Evolutionary conservation across 1,140 invertebrate species (phyloP), one percentile per base, ranked within the genome.

Genomic region (Drosophila biarmipes): DNA sequence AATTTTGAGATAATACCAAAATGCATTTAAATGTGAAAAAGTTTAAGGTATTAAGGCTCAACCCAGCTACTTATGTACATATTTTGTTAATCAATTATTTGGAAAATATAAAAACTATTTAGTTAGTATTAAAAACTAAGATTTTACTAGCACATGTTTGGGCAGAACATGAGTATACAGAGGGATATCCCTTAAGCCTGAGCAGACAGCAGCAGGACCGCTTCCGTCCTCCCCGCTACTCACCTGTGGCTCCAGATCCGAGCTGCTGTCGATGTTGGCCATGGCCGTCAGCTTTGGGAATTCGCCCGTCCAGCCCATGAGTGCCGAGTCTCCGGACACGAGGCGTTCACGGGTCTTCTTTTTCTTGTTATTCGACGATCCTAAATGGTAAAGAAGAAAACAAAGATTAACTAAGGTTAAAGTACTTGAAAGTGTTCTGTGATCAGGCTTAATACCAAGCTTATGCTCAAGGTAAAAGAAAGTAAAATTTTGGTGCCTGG

Each of bases 231-330:
- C 12, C 31, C 15, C 19, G 7, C 6, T 15, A 75, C 78, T 78
- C 62, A 87, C 82, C 74, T 56, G 45, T 3, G 43, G 15, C 0
- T 87, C 82, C n/a, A 24, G 2, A 17, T 73, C 58, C 4, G 69
- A 81, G 42, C 45, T 68, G 12, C 17, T 64, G 5, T 80, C 75
- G 4, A 75, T 15, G 7, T 45, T 62, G 17, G 67, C 15, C 2
- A 55, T 48, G 2, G 66, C 31, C 1, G 56, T 57, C 0, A 89
- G 40, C 38, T 76, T 73, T 0, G 82, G 82, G 43, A 58, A 79
- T 0, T 0, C 7, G 0, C 61, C 78, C 8, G 17, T 61, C 40
- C 51, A 87, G 6, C 82, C 82, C 12, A 67, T 48, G 2, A 86
- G 37, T n/a, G 40, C 53, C 0, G 35, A 29, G 4, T 86, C 73